Evolutionary conservation across 1,140 invertebrate species (phyloP).

Genomic region (Calliopsis andreniformis): DNA sequence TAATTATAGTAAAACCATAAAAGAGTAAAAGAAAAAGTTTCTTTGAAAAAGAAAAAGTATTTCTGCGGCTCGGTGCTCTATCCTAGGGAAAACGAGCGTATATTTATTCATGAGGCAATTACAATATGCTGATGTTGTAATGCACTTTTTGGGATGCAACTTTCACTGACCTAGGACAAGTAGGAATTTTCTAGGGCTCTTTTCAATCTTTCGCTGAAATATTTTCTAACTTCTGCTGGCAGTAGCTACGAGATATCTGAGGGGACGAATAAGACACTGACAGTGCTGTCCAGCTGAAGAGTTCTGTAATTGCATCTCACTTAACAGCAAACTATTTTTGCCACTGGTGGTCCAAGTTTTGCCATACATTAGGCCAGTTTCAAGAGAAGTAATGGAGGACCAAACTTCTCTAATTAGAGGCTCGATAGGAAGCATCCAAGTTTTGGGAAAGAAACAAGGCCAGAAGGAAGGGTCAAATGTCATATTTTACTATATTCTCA

Average conservation of each 20-base stretch:
- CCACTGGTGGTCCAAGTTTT: conserved; percentile 33
- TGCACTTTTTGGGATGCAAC: conserved; percentile 8
- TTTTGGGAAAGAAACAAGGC: conserved; percentile 26
- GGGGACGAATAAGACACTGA: background rate
- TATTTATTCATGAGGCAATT: conserved; percentile 37
- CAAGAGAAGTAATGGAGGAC: conserved; percentile 59
- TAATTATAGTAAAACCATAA: too few relatives aligned
- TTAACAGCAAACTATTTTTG: conserved; percentile 44
- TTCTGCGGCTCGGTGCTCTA: background rate
- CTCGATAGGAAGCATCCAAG: conserved; percentile 20
- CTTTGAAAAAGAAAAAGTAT: conserved; percentile 5
- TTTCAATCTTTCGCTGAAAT: too few relatives aligned
- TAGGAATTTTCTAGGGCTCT: background rate
- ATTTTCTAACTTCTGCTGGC: too few relatives aligned
- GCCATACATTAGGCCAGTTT: conserved; percentile 58
- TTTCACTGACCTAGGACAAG: background rate
- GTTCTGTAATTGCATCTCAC: conserved; percentile 7
- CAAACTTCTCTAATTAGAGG: conserved; percentile 66
- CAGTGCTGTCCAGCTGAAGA: background rate
- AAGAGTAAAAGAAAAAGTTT: background rate
- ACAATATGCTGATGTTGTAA: conserved; percentile 29
- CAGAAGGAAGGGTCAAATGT: background rate
- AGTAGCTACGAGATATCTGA: background rate
- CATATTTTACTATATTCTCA: background rate
- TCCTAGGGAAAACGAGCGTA: conserved; percentile 14